Base-by-base conservation (phyloP, 92 coral and sea anemone species). In the Paramuricea clavata region DNA sequence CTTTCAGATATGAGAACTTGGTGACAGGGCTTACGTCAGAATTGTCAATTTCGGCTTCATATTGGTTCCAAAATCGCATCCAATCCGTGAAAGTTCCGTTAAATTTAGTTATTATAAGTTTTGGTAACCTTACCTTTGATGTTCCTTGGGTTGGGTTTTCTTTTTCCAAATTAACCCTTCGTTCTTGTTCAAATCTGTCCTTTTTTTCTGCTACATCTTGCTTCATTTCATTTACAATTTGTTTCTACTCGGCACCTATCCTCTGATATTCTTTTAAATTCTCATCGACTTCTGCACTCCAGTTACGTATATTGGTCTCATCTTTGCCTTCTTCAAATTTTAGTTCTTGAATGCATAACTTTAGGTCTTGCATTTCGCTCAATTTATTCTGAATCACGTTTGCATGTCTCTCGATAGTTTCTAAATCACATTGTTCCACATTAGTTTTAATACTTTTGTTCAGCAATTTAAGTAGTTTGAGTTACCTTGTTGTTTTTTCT, bases 331-430 rank as follows among this genome's bases (percentile, higher is more conserved):
- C 69, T 13, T 61, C 69, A 26, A 61, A 61, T 61, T 61, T 61
- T 16, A 61, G 5, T 26, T 61, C 69, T 61, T 61, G 69, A 61
- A 61, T 61, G 12, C 31, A 3, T 1, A 30, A 2, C 16, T 61
- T 61, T 23, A 61, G 31, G 19, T 61, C 69, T 61, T 61, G 69
- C 16, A 61, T 23, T 61, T 61, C 69, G 30, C 31, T 30, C 16
- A 61, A 30, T 61, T 61, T 61, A 1, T 5, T 30, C 12, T 23
- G 69, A 19, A 61, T 61, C 5, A 26, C 16, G 31, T 23, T 61
- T 30, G 12, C 1, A 61, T 61, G 69, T 61, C 31, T 19, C 69
- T 69, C 75, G 42, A 69, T 69, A 32, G 75, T 19, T n/a, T 69
- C 75, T 69, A 19, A 31, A 39, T 69, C 47, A 28, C 32, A 44